Evolutionary conservation across 2,888 invertebrate species (phyloP), one percentile per base, ranked within the genome.

Genomic region (Tyria jacobaeae): DNA sequence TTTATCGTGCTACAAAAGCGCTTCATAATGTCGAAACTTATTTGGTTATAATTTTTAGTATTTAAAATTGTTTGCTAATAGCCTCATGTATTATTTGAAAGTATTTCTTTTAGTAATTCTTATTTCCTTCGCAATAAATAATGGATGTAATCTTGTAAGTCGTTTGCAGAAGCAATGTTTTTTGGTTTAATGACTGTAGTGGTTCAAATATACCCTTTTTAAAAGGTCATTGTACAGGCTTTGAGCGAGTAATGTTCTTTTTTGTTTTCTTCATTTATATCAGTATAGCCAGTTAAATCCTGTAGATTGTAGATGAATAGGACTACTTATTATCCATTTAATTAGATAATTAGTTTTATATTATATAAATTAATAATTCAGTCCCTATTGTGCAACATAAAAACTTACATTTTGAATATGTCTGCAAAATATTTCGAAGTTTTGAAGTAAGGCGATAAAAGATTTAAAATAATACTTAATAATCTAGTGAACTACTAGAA

Each of bases 81-180:
- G 52, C 31, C 51, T 15, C 34, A 35, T 34, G 34, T 57, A 39
- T 25, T 49, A 56, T 39, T 51, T 54, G 37, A 56, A 58, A 67
- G 50, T n/a, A n/a, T n/a, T 66, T 55, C 58, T 63, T 66, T 74
- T 48, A 58, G 59, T n/a, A 3, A 57, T 56, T 55, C 59, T 63
- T 59, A 60, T 49, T 68, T 64, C 56, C 59, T 59, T 17, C 6
- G 61, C 57, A 71, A 65, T 75, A 64, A 75, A 75, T 75, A 53
- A 62, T 57, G 6, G 37, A 52, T 62, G 62, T 64, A 68, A 72
- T 71, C 68, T 68, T 54, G 49, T 37, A 57, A 75, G 54, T 60
- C 60, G 51, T 55, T 56, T 70, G 64, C 52, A 58, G 53, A 17
- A 34, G 44, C 58, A 62, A 58, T 71, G 64, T 71, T 71, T 62